phyloP scores from a whole-genome alignment of 2,888 invertebrate genomes.

The Cryptocephalus moraei region DNA sequence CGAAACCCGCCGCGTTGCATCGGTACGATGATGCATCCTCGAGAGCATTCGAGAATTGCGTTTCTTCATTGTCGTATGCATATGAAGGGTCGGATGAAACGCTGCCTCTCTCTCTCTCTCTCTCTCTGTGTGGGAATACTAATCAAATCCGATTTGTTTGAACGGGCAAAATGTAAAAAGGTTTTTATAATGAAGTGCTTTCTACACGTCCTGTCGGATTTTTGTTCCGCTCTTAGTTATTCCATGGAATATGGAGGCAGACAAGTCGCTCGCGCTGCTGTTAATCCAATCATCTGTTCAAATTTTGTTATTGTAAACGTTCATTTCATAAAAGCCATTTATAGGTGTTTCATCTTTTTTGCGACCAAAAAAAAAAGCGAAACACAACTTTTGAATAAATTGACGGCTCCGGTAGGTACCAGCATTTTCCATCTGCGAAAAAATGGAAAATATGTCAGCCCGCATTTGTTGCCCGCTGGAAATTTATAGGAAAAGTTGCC shows the following conservation, averaged over 20 bases:
- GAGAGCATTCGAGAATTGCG: conserved; percentile 29
- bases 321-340: conserved; percentile 27
- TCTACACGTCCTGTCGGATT: conserved; percentile 30
- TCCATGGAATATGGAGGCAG: conserved; percentile 26
- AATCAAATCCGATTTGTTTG: conserved; percentile 35
- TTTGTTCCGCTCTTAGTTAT: conserved; percentile 29
- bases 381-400: conserved; percentile 19
- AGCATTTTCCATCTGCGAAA: no score
- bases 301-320: conserved; percentile 30
- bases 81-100: conserved; percentile 22
- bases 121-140: conserved; percentile 24
- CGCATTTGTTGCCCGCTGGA: no score
- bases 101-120: conserved; percentile 1
- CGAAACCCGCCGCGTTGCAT: conserved; percentile 1
- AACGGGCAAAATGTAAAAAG: conserved; percentile 33
- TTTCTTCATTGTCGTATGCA: conserved; percentile 29
- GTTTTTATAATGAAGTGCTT: conserved; percentile 35
- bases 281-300: conserved; percentile 29
- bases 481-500: no score
- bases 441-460: no score
- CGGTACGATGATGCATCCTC: conserved; percentile 20
- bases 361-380: conserved; percentile 8
- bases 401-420: no score
- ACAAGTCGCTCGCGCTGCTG: conserved; percentile 22
- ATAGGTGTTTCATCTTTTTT: conserved; percentile 15